Conservation (phyloP, 1,140 invertebrate species). For the Sarcophaga peregrina region DNA sequence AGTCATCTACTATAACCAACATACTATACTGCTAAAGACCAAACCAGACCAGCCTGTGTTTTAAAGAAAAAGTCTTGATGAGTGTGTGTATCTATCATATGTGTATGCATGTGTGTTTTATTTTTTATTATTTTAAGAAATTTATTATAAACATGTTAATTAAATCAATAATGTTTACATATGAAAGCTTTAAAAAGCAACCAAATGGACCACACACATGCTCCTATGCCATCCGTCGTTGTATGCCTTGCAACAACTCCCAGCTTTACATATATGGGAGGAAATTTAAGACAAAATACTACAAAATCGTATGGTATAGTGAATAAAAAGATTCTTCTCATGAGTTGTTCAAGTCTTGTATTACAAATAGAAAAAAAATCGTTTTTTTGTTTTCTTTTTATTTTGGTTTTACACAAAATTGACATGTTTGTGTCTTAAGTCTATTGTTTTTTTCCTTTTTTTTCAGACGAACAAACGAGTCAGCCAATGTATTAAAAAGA, state of each 20-base stretch:
- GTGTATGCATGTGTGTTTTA: background rate
- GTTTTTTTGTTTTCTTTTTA: background rate
- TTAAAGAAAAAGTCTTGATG: background rate
- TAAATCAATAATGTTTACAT: slow-evolving; percentile 39
- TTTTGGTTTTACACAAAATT: slow-evolving; percentile 31
- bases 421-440: slow-evolving; percentile 36
- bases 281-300: too few relatives aligned
- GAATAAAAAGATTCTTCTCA: slow-evolving; percentile 18
- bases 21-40: too few relatives aligned
- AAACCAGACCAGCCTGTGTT: background rate
- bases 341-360: background rate
- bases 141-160: slow-evolving; percentile 41
- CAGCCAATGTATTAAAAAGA: background rate
- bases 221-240: too few relatives aligned
- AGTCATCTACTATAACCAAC: background rate
- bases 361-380: too few relatives aligned
- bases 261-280: too few relatives aligned
- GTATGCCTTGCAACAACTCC: too few relatives aligned
- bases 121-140: slow-evolving; percentile 29
- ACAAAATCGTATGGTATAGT: background rate
- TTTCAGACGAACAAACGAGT: background rate
- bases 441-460: background rate
- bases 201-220: slow-evolving; percentile 4
- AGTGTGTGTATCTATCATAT: background rate
- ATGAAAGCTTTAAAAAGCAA: slow-evolving; percentile 19